Conservation (phyloP, 37 sponge, comb jelly and placozoan species). For the Ianthella basta region DNA sequence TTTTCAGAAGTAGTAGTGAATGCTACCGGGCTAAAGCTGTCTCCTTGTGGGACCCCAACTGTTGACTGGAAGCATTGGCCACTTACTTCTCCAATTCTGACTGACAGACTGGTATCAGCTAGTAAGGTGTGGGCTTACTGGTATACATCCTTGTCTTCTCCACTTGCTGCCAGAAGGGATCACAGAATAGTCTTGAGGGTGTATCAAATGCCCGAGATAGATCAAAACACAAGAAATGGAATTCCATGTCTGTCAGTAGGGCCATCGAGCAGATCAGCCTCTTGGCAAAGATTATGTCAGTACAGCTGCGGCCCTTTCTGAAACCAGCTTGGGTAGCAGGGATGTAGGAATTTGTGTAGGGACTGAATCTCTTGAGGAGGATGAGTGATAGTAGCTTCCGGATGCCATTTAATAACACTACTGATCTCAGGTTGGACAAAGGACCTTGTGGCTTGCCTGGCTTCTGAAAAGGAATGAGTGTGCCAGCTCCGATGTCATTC, state of each 20-base stretch:
- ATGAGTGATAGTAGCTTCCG: slow-evolving; percentile 1
- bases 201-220: background rate
- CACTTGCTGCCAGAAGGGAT: background rate
- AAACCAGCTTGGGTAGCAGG: slow-evolving; percentile 18
- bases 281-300: slow-evolving; percentile 7
- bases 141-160: background rate
- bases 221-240: slow-evolving; percentile 6
- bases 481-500: background rate
- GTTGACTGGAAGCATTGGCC: slow-evolving; percentile 1
- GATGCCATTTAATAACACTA: slow-evolving; percentile 11
- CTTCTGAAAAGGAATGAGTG: slow-evolving; percentile 4
- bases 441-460: slow-evolving; percentile 13
- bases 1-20: slow-evolving; percentile 14
- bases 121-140: background rate
- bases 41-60: slow-evolving; percentile 25
- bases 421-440: slow-evolving; percentile 6
- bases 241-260: background rate
- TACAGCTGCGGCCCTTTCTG: slow-evolving; percentile 13
- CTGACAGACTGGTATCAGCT: background rate
- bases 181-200: background rate
- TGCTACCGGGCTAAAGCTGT: slow-evolving; percentile 21
- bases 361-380: background rate
- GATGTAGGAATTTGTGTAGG: background rate
- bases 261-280: slow-evolving; percentile 1
- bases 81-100: background rate